These are phyloP conservation scores for Subacronicta megacephala DNA, from an alignment of 2,888 invertebrate species.

Conservation along the genomic window DNA sequence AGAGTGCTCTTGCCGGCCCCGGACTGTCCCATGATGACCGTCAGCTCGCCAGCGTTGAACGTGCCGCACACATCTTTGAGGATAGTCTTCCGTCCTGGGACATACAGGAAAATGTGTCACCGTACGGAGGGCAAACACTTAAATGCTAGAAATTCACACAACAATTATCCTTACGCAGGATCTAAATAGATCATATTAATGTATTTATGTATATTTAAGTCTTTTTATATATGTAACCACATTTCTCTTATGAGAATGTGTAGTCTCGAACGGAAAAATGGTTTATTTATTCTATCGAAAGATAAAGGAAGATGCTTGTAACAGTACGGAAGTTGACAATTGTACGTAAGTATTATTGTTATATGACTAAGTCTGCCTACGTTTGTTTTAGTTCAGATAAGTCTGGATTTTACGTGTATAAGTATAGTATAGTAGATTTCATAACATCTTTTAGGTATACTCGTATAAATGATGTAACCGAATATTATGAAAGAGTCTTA, in stretches of 20 bases:
- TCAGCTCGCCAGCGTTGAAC: constrained; percentile 93
- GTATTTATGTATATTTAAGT: too few species aligned
- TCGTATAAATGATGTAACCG: not conserved
- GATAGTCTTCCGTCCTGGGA: constrained; percentile 90
- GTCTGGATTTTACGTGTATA: constrained; percentile 11
- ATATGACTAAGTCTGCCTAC: constrained; percentile 33
- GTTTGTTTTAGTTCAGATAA: constrained; percentile 10
- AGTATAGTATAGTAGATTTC: too few species aligned
- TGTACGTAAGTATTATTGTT: constrained; percentile 20
- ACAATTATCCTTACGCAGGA: constrained; percentile 18
- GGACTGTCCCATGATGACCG: constrained; percentile 96
- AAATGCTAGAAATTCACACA: constrained; percentile 2
- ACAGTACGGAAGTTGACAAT: constrained; percentile 46
- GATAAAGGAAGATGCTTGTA: constrained; percentile 49
- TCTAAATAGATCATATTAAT: not conserved
- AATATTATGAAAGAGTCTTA: too few species aligned
- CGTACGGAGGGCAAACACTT: constrained; percentile 14
- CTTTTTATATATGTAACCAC: too few species aligned
- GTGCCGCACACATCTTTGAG: constrained; percentile 91
- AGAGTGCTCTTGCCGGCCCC: constrained; percentile 97
- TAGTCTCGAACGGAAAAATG: constrained; percentile 29
- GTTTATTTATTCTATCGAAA: constrained; percentile 40
- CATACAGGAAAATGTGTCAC: constrained; percentile 50
- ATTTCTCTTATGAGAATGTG: constrained; percentile 23
- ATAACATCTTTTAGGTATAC: too few species aligned